Evolutionary conservation across 2,113 vertebrate genomes (phyloP).

Genomic region (Trematomus loennbergii): DNA sequence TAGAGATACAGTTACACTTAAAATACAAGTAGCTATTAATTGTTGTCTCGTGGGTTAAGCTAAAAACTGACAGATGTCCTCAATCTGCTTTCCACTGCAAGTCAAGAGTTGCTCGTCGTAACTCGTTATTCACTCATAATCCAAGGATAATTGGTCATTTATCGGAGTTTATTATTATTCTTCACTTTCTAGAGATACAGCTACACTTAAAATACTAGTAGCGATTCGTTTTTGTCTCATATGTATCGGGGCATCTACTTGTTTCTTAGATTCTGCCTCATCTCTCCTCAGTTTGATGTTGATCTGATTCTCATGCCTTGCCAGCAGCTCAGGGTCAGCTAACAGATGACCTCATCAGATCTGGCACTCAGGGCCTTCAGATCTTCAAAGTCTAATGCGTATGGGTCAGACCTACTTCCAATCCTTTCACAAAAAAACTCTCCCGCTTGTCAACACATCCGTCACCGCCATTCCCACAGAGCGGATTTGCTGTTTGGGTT

Average conservation of each 20-base stretch:
- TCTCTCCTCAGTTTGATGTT: conserved; percentile 11
- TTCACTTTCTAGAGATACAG: no score
- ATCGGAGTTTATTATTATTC: not conserved
- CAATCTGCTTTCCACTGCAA: not conserved
- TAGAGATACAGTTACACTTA: no score
- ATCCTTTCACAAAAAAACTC: not conserved
- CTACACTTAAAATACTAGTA: not conserved
- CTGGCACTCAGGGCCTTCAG: conserved; percentile 22
- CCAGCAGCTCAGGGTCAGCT: conserved; percentile 43
- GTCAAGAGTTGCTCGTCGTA: not conserved
- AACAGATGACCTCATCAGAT: conserved; percentile 63
- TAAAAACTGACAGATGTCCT: not conserved
- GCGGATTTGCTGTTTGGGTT: conserved; percentile 17
- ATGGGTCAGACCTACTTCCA: not conserved
- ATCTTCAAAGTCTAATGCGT: not conserved
- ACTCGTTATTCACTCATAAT: not conserved
- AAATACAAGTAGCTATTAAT: no score
- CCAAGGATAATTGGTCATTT: not conserved
- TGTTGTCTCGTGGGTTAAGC: no score
- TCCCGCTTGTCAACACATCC: not conserved
- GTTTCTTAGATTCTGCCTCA: not conserved
- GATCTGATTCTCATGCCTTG: conserved; percentile 43
- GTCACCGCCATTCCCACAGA: conserved; percentile 10
- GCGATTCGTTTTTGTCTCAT: not conserved
- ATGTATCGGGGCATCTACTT: not conserved